A percentile compares a stretch with the other conserved stretches of the same genome.
Evolutionary conservation across 2,888 invertebrate genomes (phyloP).

Genomic region (Amphipyra berbera): DNA sequence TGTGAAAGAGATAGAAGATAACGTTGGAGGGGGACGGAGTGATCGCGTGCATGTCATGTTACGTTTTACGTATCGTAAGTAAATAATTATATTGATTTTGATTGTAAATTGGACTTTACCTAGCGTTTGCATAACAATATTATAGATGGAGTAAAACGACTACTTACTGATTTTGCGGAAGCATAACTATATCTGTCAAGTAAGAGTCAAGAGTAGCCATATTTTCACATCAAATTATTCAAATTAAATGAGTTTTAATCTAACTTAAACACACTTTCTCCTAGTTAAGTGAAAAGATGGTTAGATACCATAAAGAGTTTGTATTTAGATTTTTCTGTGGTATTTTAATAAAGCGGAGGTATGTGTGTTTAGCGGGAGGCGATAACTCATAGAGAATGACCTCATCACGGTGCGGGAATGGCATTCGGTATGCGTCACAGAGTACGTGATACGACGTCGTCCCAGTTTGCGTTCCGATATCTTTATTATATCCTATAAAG

Average conservation of each 20-base stretch:
- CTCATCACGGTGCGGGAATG: conserved; percentile 70
- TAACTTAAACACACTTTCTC: conserved; percentile 36
- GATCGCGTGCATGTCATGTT: conserved; percentile 52
- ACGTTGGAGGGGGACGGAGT: conserved; percentile 64
- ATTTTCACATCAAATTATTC: conserved; percentile 14
- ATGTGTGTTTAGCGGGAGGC: conserved; percentile 71
- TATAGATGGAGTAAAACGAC: not conserved
- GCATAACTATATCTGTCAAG: not conserved
- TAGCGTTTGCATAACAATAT: conserved; percentile 25
- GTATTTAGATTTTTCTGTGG: conserved; percentile 45
- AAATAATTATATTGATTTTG: conserved; percentile 43
- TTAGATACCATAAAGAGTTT: conserved; percentile 4
- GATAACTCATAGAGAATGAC: conserved; percentile 68
- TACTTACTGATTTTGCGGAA: not conserved
- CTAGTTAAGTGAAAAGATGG: conserved; percentile 20
- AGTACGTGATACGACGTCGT: conserved; percentile 74
- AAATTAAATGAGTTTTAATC: conserved; percentile 30
- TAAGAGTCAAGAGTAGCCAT: not conserved
- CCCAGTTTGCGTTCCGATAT: conserved; percentile 63
- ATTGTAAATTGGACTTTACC: conserved; percentile 28
- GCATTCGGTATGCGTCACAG: conserved; percentile 73
- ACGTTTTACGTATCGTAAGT: conserved; percentile 61
- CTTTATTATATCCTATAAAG: conserved; percentile 51
- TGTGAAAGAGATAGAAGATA: conserved; percentile 75
- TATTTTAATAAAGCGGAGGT: conserved; percentile 63